Evolutionary conservation across 1,140 invertebrate genomes (phyloP).

Genomic region (Penaeus chinensis): DNA sequence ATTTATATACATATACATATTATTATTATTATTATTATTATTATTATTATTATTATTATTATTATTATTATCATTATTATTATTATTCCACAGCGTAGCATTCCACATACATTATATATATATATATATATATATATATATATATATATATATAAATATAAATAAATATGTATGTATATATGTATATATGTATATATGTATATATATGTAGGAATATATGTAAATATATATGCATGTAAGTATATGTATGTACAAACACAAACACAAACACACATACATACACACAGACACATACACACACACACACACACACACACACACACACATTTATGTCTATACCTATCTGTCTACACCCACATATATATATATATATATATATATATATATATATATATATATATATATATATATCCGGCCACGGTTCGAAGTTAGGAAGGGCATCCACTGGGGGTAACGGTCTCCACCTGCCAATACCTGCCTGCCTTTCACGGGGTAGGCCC

Average conservation of each 20-base stretch:
- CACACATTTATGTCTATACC: neutral
- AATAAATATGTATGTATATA: neutral
- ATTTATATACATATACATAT: neutral
- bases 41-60: conserved; percentile 7
- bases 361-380: conserved; percentile 7
- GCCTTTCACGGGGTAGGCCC: too few species aligned
- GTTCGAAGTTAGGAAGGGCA: neutral
- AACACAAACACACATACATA: neutral
- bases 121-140: conserved; percentile 5
- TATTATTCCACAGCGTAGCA: neutral
- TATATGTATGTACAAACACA: neutral
- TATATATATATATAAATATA: neutral
- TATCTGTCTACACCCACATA: neutral
- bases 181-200: conserved; percentile 5
- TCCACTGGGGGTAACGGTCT: too few species aligned
- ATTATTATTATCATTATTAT: too few species aligned
- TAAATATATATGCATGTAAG: neutral
- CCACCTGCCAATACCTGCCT: too few species aligned
- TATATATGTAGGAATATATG: neutral
- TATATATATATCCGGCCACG: neutral
- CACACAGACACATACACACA: neutral
- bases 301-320: neutral
- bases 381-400: conserved; percentile 17
- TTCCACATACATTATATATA: neutral
- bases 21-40: neutral